Evolutionary conservation across 2,888 invertebrate genomes (phyloP), one percentile per base, ranked within the genome.

Genomic region (Folsomia manolachei): DNA sequence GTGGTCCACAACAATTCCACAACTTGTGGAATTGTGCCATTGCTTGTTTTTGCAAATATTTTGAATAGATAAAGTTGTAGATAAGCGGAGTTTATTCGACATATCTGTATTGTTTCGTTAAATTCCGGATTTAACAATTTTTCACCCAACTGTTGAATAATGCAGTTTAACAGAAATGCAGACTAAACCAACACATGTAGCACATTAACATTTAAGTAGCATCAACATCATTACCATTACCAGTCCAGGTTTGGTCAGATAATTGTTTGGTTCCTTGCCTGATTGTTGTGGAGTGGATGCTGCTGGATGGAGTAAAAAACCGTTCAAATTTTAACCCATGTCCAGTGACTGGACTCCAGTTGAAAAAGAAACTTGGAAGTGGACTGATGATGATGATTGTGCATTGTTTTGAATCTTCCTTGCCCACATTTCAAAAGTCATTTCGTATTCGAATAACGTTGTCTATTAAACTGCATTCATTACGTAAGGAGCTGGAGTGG

Each of bases 201-300:
- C 51, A 4, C 65, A 66, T 66, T 66, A 66, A 66, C 19, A 14
- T 56, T 18, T 56, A 21, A 18, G 56, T 56, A 56, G 18, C 56
- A 56, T 56, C 56, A 56, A n/a, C 39, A 66, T 23, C 65, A 66
- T 66, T 52, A 66, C 51, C 65, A 66, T 66, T 52, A 66, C 19
- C n/a, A n/a, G 25, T 27, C 21, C 19, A 27, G 19, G 39, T 14
- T 9, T 9, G 4, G 14, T 9, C 39, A 39, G 4, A 39, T 14
- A 39, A 9, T 39, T 39, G 4, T 4, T 14, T 39, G 39, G 39
- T 4, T 39, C 4, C 39, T 9, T 4, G 14, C 39, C n/a, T n/a
- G n/a, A n/a, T n/a, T n/a, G n/a, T n/a, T n/a, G n/a, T n/a, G 39
- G 39, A 39, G 39, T 39, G 39, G 11, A 39, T 53, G n/a, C 26